These are phyloP conservation scores for Babylonia areolata DNA, from an alignment of 1,140 invertebrate genomes.

Conservation along the genomic window DNA sequence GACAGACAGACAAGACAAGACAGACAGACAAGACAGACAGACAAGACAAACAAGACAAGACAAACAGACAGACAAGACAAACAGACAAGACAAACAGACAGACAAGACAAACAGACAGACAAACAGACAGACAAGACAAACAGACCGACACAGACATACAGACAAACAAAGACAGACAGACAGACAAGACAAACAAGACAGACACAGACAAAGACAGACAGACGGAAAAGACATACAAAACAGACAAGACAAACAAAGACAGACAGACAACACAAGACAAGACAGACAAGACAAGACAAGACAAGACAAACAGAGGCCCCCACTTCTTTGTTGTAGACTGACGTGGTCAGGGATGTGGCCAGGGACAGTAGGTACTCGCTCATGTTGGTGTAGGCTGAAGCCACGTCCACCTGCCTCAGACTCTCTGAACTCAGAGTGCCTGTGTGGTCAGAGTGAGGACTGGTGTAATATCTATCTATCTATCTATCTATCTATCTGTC, in stretches of 20 bases:
- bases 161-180: not conserved
- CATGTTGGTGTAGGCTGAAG: not conserved
- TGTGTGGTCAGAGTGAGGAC: too few relatives aligned
- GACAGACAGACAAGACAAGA: not conserved
- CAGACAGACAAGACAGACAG: too few relatives aligned
- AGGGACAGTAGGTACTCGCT: slow-evolving; percentile 38
- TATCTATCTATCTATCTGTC: too few relatives aligned
- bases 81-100: too few relatives aligned
- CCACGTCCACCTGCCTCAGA: slow-evolving; percentile 1
- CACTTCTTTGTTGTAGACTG: slow-evolving; percentile 52
- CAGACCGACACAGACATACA: slow-evolving; percentile 33
- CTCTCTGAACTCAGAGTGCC: not conserved
- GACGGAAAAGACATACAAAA: not conserved
- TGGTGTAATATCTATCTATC: too few relatives aligned
- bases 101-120: too few relatives aligned
- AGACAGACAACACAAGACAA: not conserved
- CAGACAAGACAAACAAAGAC: not conserved
- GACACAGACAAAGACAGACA: not conserved
- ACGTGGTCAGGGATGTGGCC: slow-evolving; percentile 40
- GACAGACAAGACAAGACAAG: not conserved
- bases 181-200: too few relatives aligned
- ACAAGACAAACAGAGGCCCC: not conserved
- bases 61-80: not conserved
- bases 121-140: slow-evolving; percentile 37
- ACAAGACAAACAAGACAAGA: too few relatives aligned